phyloP scores from a whole-genome alignment of 2,888 invertebrate species.

The Spodoptera littoralis region DNA sequence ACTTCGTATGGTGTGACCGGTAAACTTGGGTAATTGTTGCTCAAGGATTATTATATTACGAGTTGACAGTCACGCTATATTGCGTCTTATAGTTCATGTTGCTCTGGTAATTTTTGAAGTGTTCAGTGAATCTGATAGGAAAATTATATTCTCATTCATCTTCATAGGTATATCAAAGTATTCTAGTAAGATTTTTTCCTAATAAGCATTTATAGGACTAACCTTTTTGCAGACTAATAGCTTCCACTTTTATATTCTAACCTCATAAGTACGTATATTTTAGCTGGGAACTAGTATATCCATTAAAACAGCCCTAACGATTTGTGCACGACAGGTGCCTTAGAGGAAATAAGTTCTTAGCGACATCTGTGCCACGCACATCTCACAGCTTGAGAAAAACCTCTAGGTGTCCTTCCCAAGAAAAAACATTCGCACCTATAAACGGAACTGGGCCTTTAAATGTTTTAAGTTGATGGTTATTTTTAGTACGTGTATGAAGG shows the following conservation, averaged over 20 bases:
- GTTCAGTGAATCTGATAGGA: too few relatives aligned
- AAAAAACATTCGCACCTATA: slow-evolving; percentile 25
- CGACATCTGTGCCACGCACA: slow-evolving; percentile 44
- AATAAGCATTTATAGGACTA: too few relatives aligned
- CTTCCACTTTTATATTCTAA: too few relatives aligned
- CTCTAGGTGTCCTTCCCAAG: slow-evolving; percentile 7
- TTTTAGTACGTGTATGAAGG: slow-evolving; percentile 12
- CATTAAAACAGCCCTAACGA: slow-evolving; percentile 36
- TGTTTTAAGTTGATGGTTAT: slow-evolving; percentile 26
- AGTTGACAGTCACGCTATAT: background rate
- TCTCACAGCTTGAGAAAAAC: slow-evolving; percentile 28
- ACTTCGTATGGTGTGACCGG: slow-evolving; percentile 7
- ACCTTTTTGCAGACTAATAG: too few relatives aligned
- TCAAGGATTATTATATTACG: slow-evolving; percentile 1
- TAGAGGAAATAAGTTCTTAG: slow-evolving; percentile 54
- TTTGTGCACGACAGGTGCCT: slow-evolving; percentile 54
- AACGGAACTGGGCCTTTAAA: slow-evolving; percentile 30
- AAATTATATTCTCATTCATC: too few relatives aligned
- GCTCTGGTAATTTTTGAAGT: too few relatives aligned
- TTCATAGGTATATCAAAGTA: too few relatives aligned
- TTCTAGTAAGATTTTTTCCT: too few relatives aligned
- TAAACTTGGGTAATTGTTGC: slow-evolving; percentile 4
- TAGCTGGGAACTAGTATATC: slow-evolving; percentile 10
- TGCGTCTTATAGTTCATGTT: too few relatives aligned
- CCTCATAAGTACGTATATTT: too few relatives aligned